phyloP scores from a whole-genome alignment of 2,888 invertebrate genomes.

The Tipula helvola region DNA sequence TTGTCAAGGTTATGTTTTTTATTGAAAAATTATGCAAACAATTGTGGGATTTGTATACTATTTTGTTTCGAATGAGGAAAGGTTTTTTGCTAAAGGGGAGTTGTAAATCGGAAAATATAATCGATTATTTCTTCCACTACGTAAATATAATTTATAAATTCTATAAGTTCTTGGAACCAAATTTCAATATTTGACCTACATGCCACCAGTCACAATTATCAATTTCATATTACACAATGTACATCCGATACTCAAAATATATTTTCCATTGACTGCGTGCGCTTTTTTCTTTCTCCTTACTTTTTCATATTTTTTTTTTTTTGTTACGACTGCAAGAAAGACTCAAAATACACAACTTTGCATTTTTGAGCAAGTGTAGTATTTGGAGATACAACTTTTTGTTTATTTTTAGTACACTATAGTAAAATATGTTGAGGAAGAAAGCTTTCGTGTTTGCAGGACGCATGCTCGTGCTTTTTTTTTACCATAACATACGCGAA shows the following conservation, averaged over 20 bases:
- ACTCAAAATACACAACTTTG: neutral
- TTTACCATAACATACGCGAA: neutral
- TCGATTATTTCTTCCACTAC: too few species aligned
- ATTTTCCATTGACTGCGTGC: neutral
- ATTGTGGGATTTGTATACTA: too few species aligned
- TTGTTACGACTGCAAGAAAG: neutral
- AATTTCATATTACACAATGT: neutral
- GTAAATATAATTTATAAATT: neutral
- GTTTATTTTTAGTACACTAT: conserved; percentile 4
- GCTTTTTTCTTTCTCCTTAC: neutral
- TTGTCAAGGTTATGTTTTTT: too few species aligned
- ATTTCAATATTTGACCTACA: neutral
- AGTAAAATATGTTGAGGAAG: neutral
- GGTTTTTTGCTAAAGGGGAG: too few species aligned
- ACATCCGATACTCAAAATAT: neutral
- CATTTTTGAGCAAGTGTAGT: neutral
- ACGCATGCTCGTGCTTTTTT: neutral
- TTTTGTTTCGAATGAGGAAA: too few species aligned
- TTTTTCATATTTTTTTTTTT: neutral
- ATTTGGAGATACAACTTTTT: neutral
- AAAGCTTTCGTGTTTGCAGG: neutral
- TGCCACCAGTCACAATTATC: neutral
- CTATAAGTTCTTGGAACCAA: neutral
- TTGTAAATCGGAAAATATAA: too few species aligned
- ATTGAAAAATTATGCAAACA: too few species aligned